Percentiles rank a stretch among this genome's conserved stretches.
These are phyloP conservation scores for Lagocephalus sceleratus DNA, from an alignment of 2,797 vertebrate species.

Conservation along the genomic window DNA sequence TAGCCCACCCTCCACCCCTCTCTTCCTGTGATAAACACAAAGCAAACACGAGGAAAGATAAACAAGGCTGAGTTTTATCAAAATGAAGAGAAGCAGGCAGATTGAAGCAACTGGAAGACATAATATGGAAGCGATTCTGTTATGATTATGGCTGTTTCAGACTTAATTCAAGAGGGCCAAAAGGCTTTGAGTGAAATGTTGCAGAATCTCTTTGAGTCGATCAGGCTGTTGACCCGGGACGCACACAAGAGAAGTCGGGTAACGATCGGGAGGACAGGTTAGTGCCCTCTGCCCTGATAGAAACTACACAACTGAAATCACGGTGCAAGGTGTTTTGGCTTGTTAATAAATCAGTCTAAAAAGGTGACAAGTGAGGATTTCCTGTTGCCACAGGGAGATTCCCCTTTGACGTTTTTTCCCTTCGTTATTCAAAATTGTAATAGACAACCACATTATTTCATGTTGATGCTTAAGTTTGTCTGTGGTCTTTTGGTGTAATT, in stretches of 20 bases:
- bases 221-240: conserved; percentile 43
- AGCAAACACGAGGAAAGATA: conserved; percentile 45
- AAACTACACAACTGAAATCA: too few species aligned
- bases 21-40: conserved; percentile 58
- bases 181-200: conserved; percentile 32
- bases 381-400: conserved; percentile 23
- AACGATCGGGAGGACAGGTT: conserved; percentile 36
- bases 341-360: conserved; percentile 23
- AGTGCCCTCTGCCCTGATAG: background rate
- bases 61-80: conserved; percentile 24
- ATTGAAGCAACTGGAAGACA: background rate
- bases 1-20: conserved; percentile 42
- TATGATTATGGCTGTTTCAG: conserved; percentile 43
- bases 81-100: conserved; percentile 14
- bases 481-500: background rate
- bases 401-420: conserved; percentile 10
- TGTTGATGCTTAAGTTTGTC: conserved; percentile 7
- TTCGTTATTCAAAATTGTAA: conserved; percentile 19
- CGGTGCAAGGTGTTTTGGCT: background rate
- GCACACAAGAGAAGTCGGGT: background rate
- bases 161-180: conserved; percentile 35
- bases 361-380: conserved; percentile 49
- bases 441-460: conserved; percentile 7
- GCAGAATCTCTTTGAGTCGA: conserved; percentile 22
- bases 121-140: background rate